These are phyloP conservation scores for Chrysopa pallens DNA, from an alignment of 1,140 invertebrate species.

Conservation along the genomic window DNA sequence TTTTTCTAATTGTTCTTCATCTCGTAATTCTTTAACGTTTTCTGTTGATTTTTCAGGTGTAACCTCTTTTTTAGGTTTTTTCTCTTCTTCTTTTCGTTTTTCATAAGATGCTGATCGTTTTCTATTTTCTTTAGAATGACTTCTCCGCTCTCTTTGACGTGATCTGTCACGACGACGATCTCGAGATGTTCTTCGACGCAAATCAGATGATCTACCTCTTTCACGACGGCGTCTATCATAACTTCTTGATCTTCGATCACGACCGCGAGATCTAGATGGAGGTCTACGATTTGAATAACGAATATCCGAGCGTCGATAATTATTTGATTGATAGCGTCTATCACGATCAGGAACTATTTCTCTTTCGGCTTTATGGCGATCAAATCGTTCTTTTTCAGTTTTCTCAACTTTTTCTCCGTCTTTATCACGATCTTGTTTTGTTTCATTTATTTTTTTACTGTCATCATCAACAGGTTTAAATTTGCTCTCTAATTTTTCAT, in stretches of 20 bases:
- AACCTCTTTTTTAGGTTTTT: slow-evolving; percentile 4
- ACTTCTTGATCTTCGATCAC: slow-evolving; percentile 1
- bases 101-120: slow-evolving; percentile 7
- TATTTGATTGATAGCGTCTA: not conserved
- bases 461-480: not conserved
- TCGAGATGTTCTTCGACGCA: slow-evolving; percentile 2
- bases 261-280: not conserved
- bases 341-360: not conserved
- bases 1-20: slow-evolving; percentile 24
- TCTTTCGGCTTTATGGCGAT: slow-evolving; percentile 10
- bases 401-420: not conserved
- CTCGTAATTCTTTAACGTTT: slow-evolving; percentile 14
- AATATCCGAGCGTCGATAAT: not conserved
- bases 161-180: slow-evolving; percentile 1
- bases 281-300: not conserved
- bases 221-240: slow-evolving; percentile 1
- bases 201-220: no score
- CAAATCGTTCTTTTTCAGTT: not conserved
- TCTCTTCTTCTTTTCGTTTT: slow-evolving; percentile 5
- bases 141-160: not conserved
- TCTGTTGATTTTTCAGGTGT: slow-evolving; percentile 5
- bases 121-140: slow-evolving; percentile 4
- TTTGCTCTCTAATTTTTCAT: not conserved
- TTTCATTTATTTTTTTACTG: not conserved
- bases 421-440: no score